phyloP scores from a whole-genome alignment of 2,888 invertebrate species.

The Lucinisca nassula region DNA sequence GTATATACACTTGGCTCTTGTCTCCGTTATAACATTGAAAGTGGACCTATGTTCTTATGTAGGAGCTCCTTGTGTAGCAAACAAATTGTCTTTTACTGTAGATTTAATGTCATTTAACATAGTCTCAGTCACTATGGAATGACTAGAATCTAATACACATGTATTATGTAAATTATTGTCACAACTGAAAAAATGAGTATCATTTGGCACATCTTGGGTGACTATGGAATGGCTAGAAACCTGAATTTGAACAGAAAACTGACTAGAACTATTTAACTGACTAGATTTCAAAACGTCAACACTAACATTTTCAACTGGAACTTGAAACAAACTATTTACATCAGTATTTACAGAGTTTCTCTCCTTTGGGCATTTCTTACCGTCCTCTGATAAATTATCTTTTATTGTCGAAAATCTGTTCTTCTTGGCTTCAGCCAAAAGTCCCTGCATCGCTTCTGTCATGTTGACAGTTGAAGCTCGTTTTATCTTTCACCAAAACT shows the following conservation, averaged over 20 bases:
- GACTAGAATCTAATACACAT: not conserved
- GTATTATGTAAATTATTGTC: not conserved
- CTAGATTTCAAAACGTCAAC: not conserved
- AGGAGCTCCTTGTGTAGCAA: not conserved
- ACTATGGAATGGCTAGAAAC: not conserved
- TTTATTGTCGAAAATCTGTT: slow-evolving; percentile 84
- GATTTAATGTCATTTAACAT: not conserved
- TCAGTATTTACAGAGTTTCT: not conserved
- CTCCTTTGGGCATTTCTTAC: slow-evolving; percentile 74
- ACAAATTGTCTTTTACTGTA: not conserved
- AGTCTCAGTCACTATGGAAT: not conserved
- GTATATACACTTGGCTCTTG: slow-evolving; percentile 7
- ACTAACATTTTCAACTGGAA: not conserved
- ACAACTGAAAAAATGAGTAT: not conserved
- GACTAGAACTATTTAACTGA: not conserved
- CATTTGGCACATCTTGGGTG: not conserved
- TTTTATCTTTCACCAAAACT: not conserved
- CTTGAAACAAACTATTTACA: not conserved
- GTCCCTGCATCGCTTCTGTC: slow-evolving; percentile 84
- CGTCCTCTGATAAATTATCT: slow-evolving; percentile 83
- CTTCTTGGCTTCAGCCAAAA: slow-evolving; percentile 85
- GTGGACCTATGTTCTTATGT: not conserved
- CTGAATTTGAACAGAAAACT: not conserved
- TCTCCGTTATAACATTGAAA: not conserved
- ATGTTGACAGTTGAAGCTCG: slow-evolving; percentile 58